Evolutionary conservation across 2,113 vertebrate species (phyloP), one percentile per base, ranked within the genome.

Genomic region (Glareola pratincola): DNA sequence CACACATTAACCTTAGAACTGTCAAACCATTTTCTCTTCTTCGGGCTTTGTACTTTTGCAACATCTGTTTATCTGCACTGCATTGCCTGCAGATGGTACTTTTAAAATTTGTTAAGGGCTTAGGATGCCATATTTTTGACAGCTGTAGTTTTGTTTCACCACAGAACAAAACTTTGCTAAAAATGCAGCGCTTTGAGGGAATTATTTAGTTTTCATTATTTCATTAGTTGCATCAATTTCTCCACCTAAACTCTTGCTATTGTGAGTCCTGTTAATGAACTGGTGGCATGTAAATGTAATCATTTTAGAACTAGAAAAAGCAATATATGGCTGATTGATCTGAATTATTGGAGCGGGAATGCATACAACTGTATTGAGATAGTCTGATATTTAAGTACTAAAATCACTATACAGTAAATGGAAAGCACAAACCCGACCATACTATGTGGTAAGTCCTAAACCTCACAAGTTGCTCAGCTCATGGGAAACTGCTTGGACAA

Each of bases 51-150:
- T 96, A 94, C 95, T 92, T 85, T 56, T 39, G 77, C 34, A 13
- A 87, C 98, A 98, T 98, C 97, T 98, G 98, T 84, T 96, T 95
- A 86, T 97, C 94, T 95, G 97, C 84, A 73, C 91, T 66, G 80
- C 66, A 57, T 79, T 95, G 96, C 72, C 94, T 97, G 89, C 98
- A 98, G 97, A 98, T 98, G 98, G 95, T 94, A 94, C 75, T 97
- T 94, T 95, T 26, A 83, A 95, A 78, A 97, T 95, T 96, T 97
- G 71, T 92, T 95, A 85, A 75, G 90, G 88, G 71, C 29, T 79
- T 95, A 90, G 89, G 90, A 23, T 95, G 79, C 93, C 97, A 91
- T 97, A 95, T 98, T 98, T 97, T 95, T 97, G 94, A 98, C 96
- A 98, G 96, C 96, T 98, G 96, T 92, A 95, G 62, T 96, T 88